Evolutionary conservation across 92 coral and sea anemone genomes (phyloP), one percentile per base, ranked within the genome.

Genomic region (Umimayanthus kanabou): DNA sequence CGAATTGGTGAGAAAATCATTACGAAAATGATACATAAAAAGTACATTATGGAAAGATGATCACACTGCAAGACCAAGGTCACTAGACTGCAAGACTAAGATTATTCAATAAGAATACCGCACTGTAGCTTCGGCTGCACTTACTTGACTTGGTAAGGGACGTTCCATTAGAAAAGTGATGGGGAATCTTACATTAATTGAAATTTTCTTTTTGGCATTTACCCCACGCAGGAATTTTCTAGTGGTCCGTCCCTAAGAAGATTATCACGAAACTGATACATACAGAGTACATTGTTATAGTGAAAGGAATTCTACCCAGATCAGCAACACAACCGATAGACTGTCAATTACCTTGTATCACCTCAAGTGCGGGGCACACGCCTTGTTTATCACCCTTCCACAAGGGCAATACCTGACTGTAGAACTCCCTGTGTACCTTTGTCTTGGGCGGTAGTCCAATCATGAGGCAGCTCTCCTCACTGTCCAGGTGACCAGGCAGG

Each of bases 341-440:
- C 16, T 26, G 50, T 79, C 80, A 13, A 1, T 53, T 53, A 93
- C 98, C 98, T 49, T 74, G 76, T 49, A 93, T 74, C 83, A 89
- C 88, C 83, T 93, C 94, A 61, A 95, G 77, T 22, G 76, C 39
- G 9, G 96, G 96, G 66, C 84, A 77, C 70, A 40, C 89, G 11
- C 74, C 69, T 8, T 83, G 85, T 61, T 89, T 86, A 20, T 40
- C 79, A 33, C 88, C 91, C 73, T 95, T 93, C 98, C 98, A 95
- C 73, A 88, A 84, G 75, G 88, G 98, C 73, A 93, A 78, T 4
- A 93, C 98, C 73, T 95, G 93, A 61, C 92, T 91, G 80, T 93
- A 95, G 81, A 95, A 93, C 64, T 91, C 93, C 79, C 98, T 91
- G 89, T 90, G 91, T 30, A 92, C 88, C 80, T 89, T 92, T 15